phyloP scores from a whole-genome alignment of 2,797 vertebrate genomes.

The Tokudaia muenninki region DNA sequence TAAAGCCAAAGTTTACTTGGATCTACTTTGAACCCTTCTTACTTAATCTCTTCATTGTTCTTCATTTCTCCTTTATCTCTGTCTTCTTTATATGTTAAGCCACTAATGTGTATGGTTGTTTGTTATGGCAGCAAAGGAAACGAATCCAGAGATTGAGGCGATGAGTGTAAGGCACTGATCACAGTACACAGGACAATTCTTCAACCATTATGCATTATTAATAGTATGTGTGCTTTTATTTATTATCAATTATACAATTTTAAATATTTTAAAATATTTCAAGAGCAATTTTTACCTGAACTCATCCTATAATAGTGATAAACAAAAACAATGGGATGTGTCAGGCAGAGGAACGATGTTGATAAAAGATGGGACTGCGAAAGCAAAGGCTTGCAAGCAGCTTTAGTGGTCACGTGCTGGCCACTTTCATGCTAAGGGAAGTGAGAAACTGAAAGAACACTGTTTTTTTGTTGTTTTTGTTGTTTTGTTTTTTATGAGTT shows the following conservation, averaged over 20 bases:
- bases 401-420: background rate
- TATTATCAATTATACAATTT: background rate
- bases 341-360: background rate
- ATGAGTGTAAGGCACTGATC: background rate
- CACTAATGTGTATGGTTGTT: background rate
- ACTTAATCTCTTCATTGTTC: background rate
- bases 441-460: background rate
- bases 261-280: conserved; percentile 6
- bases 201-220: background rate
- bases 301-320: conserved; percentile 24
- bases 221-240: background rate
- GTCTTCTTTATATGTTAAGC: background rate
- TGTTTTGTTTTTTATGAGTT: background rate
- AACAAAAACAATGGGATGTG: background rate
- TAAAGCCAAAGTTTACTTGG: background rate
- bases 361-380: background rate
- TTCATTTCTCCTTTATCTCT: background rate
- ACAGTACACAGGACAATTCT: background rate
- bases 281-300: background rate
- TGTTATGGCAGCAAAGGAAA: background rate
- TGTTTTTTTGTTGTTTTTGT: too few relatives aligned
- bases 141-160: background rate
- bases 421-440: background rate
- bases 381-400: background rate
- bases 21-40: background rate